phyloP scores from a whole-genome alignment of 2,888 invertebrate genomes.

The Chrysina gloriosa region DNA sequence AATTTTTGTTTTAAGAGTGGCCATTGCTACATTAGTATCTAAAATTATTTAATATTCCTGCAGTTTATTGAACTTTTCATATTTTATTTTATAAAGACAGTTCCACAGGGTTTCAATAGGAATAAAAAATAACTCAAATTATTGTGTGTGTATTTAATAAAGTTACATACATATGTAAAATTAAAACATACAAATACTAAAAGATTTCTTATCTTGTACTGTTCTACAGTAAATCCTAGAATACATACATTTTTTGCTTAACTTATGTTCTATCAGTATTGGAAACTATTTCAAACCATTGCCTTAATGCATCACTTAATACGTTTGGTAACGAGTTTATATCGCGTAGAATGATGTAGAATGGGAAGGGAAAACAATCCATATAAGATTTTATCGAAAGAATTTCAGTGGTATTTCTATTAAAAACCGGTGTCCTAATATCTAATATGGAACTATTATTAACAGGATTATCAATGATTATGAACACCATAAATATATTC shows the following conservation, averaged over 20 bases:
- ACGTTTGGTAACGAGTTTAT: slow-evolving; percentile 89
- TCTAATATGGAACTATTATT: slow-evolving; percentile 94
- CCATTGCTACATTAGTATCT: too few relatives aligned
- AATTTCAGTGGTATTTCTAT: slow-evolving; percentile 72
- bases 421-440: slow-evolving; percentile 82
- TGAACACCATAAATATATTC: slow-evolving; percentile 91
- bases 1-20: too few relatives aligned
- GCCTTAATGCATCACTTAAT: slow-evolving; percentile 93
- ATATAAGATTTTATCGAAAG: slow-evolving; percentile 76
- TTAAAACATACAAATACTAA: too few relatives aligned
- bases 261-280: slow-evolving; percentile 58
- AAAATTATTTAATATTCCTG: too few relatives aligned
- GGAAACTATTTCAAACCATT: slow-evolving; percentile 98
- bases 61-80: too few relatives aligned
- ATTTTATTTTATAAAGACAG: too few relatives aligned
- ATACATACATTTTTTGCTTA: neutral
- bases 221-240: too few relatives aligned
- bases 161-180: too few relatives aligned
- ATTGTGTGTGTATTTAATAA: too few relatives aligned
- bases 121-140: too few relatives aligned
- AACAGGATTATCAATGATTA: slow-evolving; percentile 94
- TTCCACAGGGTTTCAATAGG: too few relatives aligned
- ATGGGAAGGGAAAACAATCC: slow-evolving; percentile 97
- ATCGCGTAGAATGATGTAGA: slow-evolving; percentile 93
- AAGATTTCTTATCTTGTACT: too few relatives aligned